Percentiles rank a stretch among this genome's conserved stretches.
Conservation (phyloP, 1,140 invertebrate genomes). For the Brachystomella parvula region DNA sequence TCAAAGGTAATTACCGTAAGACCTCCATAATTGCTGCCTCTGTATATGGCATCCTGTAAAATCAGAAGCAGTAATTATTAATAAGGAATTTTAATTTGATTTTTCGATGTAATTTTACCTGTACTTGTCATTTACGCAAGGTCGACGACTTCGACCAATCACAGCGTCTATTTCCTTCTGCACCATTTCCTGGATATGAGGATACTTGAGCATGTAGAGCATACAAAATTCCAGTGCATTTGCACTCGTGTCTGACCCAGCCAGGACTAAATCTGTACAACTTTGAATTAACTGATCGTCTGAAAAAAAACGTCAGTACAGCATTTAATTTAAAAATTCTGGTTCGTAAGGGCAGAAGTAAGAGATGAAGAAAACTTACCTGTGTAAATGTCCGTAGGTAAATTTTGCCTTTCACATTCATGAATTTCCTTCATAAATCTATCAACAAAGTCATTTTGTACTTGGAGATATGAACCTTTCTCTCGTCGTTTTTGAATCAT, state of each 20-base stretch:
- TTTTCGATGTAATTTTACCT: constrained; percentile 52
- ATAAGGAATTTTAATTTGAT: too few species aligned
- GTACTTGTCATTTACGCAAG: constrained; percentile 51
- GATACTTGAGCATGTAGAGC: constrained; percentile 12
- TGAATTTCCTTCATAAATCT: constrained; percentile 9
- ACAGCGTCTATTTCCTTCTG: constrained; percentile 8
- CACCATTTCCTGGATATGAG: neutral
- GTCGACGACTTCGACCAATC: neutral
- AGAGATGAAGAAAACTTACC: constrained; percentile 1
- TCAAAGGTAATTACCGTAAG: constrained; percentile 48
- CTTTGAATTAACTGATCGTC: constrained; percentile 15
- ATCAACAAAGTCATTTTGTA: constrained; percentile 13
- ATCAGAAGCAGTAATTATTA: constrained; percentile 15
- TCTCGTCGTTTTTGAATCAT: neutral
- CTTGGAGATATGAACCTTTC: neutral
- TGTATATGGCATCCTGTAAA: constrained; percentile 64
- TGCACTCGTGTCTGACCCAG: neutral
- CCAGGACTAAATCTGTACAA: constrained; percentile 36
- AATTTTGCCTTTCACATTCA: neutral
- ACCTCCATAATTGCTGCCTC: constrained; percentile 67
- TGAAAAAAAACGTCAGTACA: neutral
- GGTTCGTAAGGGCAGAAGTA: neutral
- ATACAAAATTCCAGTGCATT: constrained; percentile 6
- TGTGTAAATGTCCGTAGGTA: constrained; percentile 1
- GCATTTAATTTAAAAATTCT: neutral